Evolutionary conservation across 2,797 vertebrate genomes (phyloP).

Genomic region (Coendou prehensilis): DNA sequence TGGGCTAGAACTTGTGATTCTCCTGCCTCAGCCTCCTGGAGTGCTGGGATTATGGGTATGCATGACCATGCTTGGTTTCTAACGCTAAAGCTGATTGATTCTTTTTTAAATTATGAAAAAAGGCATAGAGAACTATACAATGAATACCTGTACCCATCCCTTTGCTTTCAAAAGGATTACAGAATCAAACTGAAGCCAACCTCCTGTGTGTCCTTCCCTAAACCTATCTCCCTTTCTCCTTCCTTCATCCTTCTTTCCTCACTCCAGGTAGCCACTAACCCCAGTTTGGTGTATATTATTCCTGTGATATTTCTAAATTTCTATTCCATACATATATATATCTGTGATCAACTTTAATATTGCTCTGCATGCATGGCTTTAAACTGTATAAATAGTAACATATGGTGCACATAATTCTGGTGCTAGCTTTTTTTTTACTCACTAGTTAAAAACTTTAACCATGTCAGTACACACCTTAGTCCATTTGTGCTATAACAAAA

Average conservation of each 20-base stretch:
- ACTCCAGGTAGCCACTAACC: background rate
- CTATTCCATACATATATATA: background rate
- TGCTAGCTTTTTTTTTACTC: conserved; percentile 33
- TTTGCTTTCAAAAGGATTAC: conserved; percentile 42
- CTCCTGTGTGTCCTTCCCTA: background rate
- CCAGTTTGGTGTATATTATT: background rate
- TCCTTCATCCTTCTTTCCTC: background rate
- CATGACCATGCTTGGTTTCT: background rate
- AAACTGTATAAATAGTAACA: background rate
- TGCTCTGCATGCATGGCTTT: background rate
- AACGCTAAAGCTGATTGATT: conserved; percentile 1
- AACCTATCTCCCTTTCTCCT: background rate
- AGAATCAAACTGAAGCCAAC: conserved; percentile 31
- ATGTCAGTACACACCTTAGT: conserved; percentile 25
- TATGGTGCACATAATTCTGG: background rate
- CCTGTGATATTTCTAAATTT: conserved; percentile 4
- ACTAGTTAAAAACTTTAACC: conserved; percentile 23
- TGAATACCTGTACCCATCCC: conserved; percentile 14
- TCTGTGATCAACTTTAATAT: conserved; percentile 31
- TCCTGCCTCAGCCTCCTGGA: background rate
- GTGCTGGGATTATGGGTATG: background rate
- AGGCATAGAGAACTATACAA: background rate
- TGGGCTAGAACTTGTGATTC: background rate
- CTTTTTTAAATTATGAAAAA: conserved; percentile 10
- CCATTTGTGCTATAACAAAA: background rate